Evolutionary conservation across 1,140 invertebrate genomes (phyloP).

Genomic region (Brachionus calyciflorus): DNA sequence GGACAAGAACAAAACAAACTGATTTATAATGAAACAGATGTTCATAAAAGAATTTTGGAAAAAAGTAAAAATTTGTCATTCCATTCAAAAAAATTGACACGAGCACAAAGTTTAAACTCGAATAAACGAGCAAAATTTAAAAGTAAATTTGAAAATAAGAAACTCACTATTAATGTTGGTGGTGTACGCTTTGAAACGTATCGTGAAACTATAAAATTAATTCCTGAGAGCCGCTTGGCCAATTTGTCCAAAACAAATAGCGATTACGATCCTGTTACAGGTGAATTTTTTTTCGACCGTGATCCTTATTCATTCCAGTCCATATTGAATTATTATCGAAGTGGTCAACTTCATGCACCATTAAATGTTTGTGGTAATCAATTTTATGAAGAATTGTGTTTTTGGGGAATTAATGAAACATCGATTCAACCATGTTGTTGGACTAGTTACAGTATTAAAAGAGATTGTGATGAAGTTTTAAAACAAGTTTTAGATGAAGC

Average conservation of each 20-base stretch:
- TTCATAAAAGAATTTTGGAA: too few relatives aligned
- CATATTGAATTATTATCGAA: slow-evolving; percentile 97
- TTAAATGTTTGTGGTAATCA: slow-evolving; percentile 97
- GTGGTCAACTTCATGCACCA: slow-evolving; percentile 95
- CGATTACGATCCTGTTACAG: slow-evolving; percentile 87
- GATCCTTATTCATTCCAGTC: slow-evolving; percentile 98
- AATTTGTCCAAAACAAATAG: slow-evolving; percentile 18
- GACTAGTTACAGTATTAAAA: slow-evolving; percentile 5
- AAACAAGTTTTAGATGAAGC: slow-evolving; percentile 16
- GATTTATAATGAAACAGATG: too few relatives aligned
- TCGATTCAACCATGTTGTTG: slow-evolving; percentile 50
- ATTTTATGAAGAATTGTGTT: slow-evolving; percentile 97
- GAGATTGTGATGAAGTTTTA: slow-evolving; percentile 33
- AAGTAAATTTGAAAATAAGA: too few relatives aligned
- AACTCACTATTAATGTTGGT: slow-evolving; percentile 91
- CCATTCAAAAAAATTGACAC: neutral
- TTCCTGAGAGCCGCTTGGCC: slow-evolving; percentile 22
- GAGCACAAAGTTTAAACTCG: neutral
- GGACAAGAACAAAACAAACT: too few relatives aligned
- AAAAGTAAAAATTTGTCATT: too few relatives aligned
- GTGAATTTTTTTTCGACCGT: slow-evolving; percentile 98
- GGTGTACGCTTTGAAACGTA: slow-evolving; percentile 93
- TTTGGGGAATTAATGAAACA: slow-evolving; percentile 79
- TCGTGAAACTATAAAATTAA: slow-evolving; percentile 63
- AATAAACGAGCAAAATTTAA: neutral